Conservation (phyloP, 2,888 invertebrate species). For the Chymomyza procnemis region DNA sequence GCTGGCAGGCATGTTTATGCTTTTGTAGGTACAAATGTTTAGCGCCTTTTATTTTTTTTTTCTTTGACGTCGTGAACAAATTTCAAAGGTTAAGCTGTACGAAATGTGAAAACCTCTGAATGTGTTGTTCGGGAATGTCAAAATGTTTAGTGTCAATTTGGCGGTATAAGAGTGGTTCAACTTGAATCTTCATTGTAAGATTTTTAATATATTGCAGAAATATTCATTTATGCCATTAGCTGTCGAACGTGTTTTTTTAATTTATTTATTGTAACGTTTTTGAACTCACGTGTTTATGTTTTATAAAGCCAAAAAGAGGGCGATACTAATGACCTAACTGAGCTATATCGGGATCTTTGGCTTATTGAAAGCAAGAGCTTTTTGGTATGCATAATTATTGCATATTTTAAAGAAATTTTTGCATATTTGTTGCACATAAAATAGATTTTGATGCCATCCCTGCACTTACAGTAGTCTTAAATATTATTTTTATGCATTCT, state of each 20-base stretch:
- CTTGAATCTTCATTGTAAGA: not conserved
- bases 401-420: too few species aligned
- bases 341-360: too few species aligned
- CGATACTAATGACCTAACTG: too few species aligned
- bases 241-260: too few species aligned
- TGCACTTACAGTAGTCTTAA: too few species aligned
- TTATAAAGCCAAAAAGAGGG: not conserved
- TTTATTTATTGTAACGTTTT: too few species aligned
- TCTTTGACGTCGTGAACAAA: too few species aligned
- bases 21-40: not conserved
- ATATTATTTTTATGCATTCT: too few species aligned
- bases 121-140: not conserved
- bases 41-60: not conserved
- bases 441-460: too few species aligned
- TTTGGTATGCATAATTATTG: too few species aligned
- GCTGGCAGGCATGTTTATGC: not conserved
- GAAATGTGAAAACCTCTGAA: not conserved
- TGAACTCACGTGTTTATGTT: not conserved
- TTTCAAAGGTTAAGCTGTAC: not conserved
- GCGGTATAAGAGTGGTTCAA: not conserved
- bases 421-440: too few species aligned
- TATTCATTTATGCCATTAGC: not conserved
- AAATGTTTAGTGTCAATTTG: not conserved
- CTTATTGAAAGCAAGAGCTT: too few species aligned
- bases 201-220: not conserved